Conservation (phyloP, 2,888 invertebrate genomes). For the Gasteruption jaculator region DNA sequence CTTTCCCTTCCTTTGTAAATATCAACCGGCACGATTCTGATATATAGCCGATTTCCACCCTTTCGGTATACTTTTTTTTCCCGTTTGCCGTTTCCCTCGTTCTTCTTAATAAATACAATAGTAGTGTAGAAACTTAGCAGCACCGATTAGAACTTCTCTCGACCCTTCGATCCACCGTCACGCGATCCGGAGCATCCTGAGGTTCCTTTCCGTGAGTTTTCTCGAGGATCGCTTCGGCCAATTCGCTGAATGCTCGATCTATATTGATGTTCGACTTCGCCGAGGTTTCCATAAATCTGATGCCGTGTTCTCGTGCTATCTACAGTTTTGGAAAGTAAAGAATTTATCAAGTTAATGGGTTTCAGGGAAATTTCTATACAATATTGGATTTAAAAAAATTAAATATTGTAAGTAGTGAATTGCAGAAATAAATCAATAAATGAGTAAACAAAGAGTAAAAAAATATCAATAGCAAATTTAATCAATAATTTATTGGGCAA, state of each 20-base stretch:
- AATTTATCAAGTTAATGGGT: slow-evolving; percentile 2
- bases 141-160: slow-evolving; percentile 61
- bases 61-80: slow-evolving; percentile 14
- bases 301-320: slow-evolving; percentile 94
- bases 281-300: slow-evolving; percentile 96
- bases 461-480: slow-evolving; percentile 1
- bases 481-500: too few species aligned
- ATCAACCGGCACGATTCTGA: slow-evolving; percentile 39
- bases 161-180: slow-evolving; percentile 70
- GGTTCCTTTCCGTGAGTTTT: slow-evolving; percentile 82
- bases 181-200: slow-evolving; percentile 68
- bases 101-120: slow-evolving; percentile 35
- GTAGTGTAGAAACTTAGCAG: slow-evolving; percentile 51
- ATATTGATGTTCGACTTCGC: slow-evolving; percentile 97
- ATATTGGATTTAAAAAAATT: neutral
- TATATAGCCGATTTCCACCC: slow-evolving; percentile 29
- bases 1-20: too few species aligned
- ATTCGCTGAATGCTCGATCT: slow-evolving; percentile 89
- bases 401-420: too few species aligned
- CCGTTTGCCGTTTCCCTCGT: too few species aligned
- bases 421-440: neutral
- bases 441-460: slow-evolving; percentile 10
- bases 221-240: slow-evolving; percentile 91
- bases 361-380: neutral
- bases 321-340: slow-evolving; percentile 47